These are phyloP conservation scores for Pantelozetes paolii DNA, from an alignment of 2,888 invertebrate species.

Conservation along the genomic window DNA sequence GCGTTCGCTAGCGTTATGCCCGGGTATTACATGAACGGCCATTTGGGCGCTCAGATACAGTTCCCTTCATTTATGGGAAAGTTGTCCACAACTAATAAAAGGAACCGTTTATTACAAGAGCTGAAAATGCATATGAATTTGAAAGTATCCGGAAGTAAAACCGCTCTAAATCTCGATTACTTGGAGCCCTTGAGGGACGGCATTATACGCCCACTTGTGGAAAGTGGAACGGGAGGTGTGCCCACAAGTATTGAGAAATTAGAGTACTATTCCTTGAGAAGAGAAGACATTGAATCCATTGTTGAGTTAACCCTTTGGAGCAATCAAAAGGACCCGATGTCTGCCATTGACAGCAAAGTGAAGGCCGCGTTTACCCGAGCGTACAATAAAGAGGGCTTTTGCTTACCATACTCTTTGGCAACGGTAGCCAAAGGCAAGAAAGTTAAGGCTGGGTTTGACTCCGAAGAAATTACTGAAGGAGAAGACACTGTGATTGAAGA, in stretches of 20 bases:
- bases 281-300: conserved; percentile 87
- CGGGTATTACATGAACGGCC: conserved; percentile 76
- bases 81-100: conserved; percentile 78
- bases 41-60: conserved; percentile 70
- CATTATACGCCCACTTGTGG: conserved; percentile 70
- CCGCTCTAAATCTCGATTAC: conserved; percentile 82
- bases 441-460: conserved; percentile 37
- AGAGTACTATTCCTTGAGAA: conserved; percentile 75
- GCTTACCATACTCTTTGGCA: conserved; percentile 68
- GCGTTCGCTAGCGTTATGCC: conserved; percentile 87
- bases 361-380: conserved; percentile 80
- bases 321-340: conserved; percentile 68
- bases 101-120: conserved; percentile 74
- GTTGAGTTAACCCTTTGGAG: conserved; percentile 82
- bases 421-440: conserved; percentile 45
- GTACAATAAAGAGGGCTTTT: conserved; percentile 77
- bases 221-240: conserved; percentile 66
- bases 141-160: conserved; percentile 69
- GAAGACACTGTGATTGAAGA: not conserved
- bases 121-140: conserved; percentile 78
- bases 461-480: conserved; percentile 38
- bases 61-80: conserved; percentile 97
- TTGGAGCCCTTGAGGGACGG: conserved; percentile 69
- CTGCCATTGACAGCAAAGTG: conserved; percentile 61
- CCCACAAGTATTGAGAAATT: conserved; percentile 65